Base-by-base conservation (phyloP, 2,797 vertebrate species). In the Chelon labrosus region DNA sequence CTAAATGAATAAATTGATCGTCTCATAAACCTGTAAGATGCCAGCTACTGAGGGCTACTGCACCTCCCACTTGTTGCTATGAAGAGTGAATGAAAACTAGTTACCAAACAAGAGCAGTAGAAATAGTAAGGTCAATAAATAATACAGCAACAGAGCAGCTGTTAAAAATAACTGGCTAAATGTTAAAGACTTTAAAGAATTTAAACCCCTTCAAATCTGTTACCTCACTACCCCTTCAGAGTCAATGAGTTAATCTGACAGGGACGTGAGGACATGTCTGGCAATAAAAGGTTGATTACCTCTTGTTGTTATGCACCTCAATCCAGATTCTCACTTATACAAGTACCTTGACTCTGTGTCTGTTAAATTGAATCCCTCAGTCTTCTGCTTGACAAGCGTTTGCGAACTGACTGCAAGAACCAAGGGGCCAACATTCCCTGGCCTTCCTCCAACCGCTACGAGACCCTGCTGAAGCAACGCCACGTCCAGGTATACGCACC, bases 401-500 rank as follows among this genome's bases (percentile, higher is more conserved):
- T 99, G 70, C 93, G 97, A 60, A 91, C 97, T 0, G 98, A 99
- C 80, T 99, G 97, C 78, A 99, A 99, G 92, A 99, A 96, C 77
- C 97, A 98, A 68, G 96, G 96, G 0, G 96, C 97, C 39, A 96
- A 96, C 27, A 97, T 99, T 84, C 95, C 97, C 19, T 95, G 96
- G 89, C 95, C 96, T 0, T 81, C 94, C 0, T 98, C 98, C 19
- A 99, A 99, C 88, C 96, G 97, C 75, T 99, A 99, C 0, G 97
- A 99, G 89, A 99, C 98, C 0, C 92, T 99, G 68, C 92, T 99
- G 81, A 99, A 99, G 85, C 98, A 99, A 77, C 96, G 96, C 60
- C 98, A 99, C 0, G 97, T 99, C 37, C 98, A 99, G 94, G 98
- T 99, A 85, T 77, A 16, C 31, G 2, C 13, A 1, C 39, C 5